These are phyloP conservation scores for Neolamprologus multifasciatus DNA, from an alignment of 2,797 vertebrate species.

Conservation along the genomic window DNA sequence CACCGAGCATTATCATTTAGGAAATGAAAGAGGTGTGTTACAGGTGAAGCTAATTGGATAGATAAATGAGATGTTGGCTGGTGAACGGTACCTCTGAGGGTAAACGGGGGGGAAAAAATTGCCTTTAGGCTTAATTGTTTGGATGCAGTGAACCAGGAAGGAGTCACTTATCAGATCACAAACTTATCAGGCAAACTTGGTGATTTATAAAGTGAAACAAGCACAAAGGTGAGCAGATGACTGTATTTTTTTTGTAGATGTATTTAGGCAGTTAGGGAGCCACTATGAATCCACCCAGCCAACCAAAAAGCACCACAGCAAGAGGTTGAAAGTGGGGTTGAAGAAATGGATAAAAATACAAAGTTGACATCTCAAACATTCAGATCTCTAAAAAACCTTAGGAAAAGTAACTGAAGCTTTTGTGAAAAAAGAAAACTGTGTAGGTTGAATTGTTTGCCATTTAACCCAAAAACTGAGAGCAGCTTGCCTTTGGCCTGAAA, in stretches of 20 bases:
- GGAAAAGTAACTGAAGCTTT: not conserved
- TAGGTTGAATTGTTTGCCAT: not conserved
- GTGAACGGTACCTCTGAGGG: not conserved
- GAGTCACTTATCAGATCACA: not conserved
- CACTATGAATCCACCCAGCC: not conserved
- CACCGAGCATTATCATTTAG: not conserved
- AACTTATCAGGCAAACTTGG: not conserved
- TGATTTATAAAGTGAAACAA: not conserved
- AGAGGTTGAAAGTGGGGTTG: not conserved
- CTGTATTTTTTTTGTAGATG: not conserved
- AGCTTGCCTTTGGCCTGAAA: not conserved
- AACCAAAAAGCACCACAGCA: not conserved
- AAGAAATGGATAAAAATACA: not conserved
- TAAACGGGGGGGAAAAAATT: fast-evolving
- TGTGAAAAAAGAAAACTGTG: not conserved
- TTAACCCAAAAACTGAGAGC: not conserved
- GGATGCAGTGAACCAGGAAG: not conserved
- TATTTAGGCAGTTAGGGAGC: not conserved
- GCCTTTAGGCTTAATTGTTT: not conserved
- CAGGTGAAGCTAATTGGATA: not conserved
- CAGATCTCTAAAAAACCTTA: not conserved
- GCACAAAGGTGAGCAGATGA: not conserved
- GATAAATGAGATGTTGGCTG: not conserved
- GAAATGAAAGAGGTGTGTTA: not conserved
- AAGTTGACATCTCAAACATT: not conserved